Conservation (phyloP, 1,140 invertebrate species). For the Elysia chlorotica region DNA sequence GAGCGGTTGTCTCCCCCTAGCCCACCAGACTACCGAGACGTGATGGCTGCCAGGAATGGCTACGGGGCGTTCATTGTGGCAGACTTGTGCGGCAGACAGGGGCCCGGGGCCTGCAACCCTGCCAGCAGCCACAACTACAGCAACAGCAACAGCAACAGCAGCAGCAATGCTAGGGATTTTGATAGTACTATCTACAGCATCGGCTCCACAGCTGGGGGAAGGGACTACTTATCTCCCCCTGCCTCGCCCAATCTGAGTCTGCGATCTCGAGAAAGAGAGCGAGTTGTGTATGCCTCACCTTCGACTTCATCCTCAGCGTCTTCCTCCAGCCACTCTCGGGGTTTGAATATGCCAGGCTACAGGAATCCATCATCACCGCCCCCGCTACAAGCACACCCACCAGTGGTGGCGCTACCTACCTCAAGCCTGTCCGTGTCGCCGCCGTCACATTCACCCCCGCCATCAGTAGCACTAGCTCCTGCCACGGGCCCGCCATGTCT, state of each 20-base stretch:
- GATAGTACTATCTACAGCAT: neutral
- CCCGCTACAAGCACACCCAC: neutral
- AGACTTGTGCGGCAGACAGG: neutral
- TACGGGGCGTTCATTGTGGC: conserved; percentile 4
- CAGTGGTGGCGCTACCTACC: neutral
- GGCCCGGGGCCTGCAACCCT: neutral
- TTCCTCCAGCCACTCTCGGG: too few relatives aligned
- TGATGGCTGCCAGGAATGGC: conserved; percentile 10
- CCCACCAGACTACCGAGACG: conserved; percentile 13
- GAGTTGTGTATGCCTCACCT: too few relatives aligned
- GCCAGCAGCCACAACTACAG: neutral
- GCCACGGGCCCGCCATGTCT: neutral
- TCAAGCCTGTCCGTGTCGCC: neutral
- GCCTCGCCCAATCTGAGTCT: conserved; percentile 15
- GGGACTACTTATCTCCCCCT: conserved; percentile 9
- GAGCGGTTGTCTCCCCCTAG: neutral
- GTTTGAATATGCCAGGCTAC: too few relatives aligned
- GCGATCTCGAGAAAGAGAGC: too few relatives aligned
- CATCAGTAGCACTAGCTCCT: neutral
- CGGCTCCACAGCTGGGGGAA: neutral
- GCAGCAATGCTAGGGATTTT: neutral
- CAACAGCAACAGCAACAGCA: neutral
- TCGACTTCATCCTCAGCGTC: too few relatives aligned
- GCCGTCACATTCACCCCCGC: neutral
- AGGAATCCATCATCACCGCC: neutral